Percentiles rank a stretch among this genome's conserved stretches.
These are phyloP conservation scores for Himalopsyche japonica DNA, from an alignment of 2,888 invertebrate genomes.

Conservation along the genomic window DNA sequence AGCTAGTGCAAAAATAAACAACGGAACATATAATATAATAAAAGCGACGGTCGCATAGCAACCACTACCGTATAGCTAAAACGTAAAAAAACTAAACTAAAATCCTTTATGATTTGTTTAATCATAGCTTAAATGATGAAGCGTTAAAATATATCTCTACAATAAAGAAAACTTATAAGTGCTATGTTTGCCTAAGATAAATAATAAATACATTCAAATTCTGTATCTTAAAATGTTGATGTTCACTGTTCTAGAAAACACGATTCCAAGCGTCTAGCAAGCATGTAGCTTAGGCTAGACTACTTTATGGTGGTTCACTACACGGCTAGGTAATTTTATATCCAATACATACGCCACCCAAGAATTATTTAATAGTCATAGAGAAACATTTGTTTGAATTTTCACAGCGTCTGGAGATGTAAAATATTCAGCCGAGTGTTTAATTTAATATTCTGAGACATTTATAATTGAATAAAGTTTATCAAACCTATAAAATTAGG, in stretches of 20 bases:
- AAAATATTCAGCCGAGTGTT: background rate
- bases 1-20: too few relatives aligned
- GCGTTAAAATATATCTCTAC: too few relatives aligned
- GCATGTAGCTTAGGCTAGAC: background rate
- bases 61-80: too few relatives aligned
- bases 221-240: background rate
- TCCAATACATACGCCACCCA: background rate
- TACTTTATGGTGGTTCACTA: background rate
- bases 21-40: too few relatives aligned
- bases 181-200: too few relatives aligned
- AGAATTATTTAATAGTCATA: background rate
- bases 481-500: too few relatives aligned
- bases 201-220: too few relatives aligned
- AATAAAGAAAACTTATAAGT: too few relatives aligned
- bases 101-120: too few relatives aligned
- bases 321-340: background rate
- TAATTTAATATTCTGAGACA: background rate
- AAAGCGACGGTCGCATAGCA: too few relatives aligned
- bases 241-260: background rate
- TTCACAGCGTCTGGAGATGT: background rate
- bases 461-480: background rate
- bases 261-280: background rate
- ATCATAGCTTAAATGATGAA: too few relatives aligned
- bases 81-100: too few relatives aligned
- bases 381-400: background rate